phyloP scores from a whole-genome alignment of 2,888 invertebrate species.

The Physocephala rufipes region DNA sequence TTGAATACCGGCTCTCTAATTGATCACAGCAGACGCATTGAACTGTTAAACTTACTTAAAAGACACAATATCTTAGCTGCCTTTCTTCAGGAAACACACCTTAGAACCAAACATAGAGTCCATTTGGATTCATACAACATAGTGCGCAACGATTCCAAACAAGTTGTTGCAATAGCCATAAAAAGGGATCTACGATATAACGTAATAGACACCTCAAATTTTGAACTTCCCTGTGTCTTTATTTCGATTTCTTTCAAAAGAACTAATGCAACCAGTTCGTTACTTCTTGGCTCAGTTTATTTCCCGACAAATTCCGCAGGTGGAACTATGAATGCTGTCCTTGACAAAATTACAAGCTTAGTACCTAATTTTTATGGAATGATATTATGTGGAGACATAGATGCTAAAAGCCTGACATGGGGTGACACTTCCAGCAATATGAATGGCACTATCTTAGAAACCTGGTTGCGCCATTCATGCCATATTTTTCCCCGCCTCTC shows the following conservation, averaged over 20 bases:
- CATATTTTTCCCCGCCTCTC: neutral
- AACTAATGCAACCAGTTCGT: neutral
- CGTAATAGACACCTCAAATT: neutral
- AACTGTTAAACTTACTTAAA: neutral
- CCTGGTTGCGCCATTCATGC: neutral
- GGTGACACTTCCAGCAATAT: neutral
- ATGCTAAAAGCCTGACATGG: neutral
- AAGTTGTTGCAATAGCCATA: neutral
- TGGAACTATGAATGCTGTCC: neutral
- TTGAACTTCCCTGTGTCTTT: neutral
- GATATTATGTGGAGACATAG: slow-evolving; percentile 6
- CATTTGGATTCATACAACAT: neutral
- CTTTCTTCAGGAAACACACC: neutral
- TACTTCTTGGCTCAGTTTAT: slow-evolving; percentile 8
- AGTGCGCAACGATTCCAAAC: neutral
- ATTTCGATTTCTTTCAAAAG: neutral
- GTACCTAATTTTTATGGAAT: neutral
- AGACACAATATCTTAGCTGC: neutral
- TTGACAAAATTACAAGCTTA: neutral
- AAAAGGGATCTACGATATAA: neutral
- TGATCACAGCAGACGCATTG: neutral
- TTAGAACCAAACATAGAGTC: neutral
- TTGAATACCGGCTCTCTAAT: neutral
- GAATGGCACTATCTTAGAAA: neutral
- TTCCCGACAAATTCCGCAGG: neutral